Base-by-base conservation (phyloP, 2,113 vertebrate species). In the Scartelaos histophorus region DNA sequence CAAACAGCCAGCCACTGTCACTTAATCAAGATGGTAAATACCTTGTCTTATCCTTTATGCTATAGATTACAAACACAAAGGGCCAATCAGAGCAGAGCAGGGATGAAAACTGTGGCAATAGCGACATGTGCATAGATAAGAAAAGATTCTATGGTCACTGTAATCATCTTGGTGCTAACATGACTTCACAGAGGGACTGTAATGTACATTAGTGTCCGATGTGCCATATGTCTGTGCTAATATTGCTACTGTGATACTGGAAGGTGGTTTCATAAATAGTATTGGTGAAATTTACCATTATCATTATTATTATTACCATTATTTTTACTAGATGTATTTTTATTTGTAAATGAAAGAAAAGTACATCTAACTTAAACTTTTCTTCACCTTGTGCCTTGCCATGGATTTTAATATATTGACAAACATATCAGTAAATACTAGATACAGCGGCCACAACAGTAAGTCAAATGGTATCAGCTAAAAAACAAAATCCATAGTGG, bases 101-200 rank as follows among this genome's bases (percentile, higher is more conserved):
- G 78, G 77, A 78, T 77, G 66, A 70, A 62, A 75, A 15, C 54
- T 54, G 64, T 66, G 69, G 83, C 57, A 76, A 81, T 79, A 56
- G 61, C 57, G 74, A 74, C 53, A 22, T 77, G 75, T 67, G 71
- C 47, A 13, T 75, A 82, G 88, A 90, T 92, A 90, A 89, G 16
- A 35, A 66, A 56, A 25, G 67, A 81, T 82, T 77, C 73, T 25
- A 22, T 67, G 73, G 80, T 77, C 74, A 78, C 83, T 87, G 82
- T 87, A 89, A 86, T 83, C 83, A 84, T 80, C 83, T 66, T 76
- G 6, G 70, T 22, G 58, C 66, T 43, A 38, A 80, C 57, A 3
- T 75, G 75, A 73, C 83, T 74, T 85, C 80, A 84, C 75, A 64
- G 38, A 70, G 24, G 49, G 10, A 51, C n/a, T 2, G 51, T 19